Evolutionary conservation across 2,113 vertebrate genomes (phyloP).

Genomic region (Poecilia latipinna): DNA sequence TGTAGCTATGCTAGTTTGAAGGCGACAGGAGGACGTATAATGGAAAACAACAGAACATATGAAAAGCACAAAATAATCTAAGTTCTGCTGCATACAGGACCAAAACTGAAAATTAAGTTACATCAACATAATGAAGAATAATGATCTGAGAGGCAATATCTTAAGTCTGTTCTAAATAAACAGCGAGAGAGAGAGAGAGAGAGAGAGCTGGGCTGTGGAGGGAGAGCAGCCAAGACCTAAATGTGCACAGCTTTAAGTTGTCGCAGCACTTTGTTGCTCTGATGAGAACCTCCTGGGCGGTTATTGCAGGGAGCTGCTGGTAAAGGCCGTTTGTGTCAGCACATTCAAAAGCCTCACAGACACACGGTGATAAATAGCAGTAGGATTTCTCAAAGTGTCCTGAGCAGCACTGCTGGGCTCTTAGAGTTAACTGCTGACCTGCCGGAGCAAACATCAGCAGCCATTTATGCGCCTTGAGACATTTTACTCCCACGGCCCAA

Average conservation of each 20-base stretch:
- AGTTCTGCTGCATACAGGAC: not conserved
- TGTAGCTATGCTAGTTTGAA: no score
- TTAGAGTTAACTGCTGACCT: slow-evolving; percentile 58
- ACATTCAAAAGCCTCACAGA: slow-evolving; percentile 20
- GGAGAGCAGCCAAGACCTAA: slow-evolving; percentile 33
- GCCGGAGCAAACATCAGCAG: slow-evolving; percentile 35
- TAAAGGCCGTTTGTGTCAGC: slow-evolving; percentile 35
- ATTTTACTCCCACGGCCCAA: slow-evolving; percentile 5
- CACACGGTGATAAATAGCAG: slow-evolving; percentile 2
- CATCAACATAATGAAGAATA: slow-evolving; percentile 14
- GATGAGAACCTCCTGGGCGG: slow-evolving; percentile 41
- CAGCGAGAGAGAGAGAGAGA: not conserved
- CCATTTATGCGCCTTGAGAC: slow-evolving; percentile 18
- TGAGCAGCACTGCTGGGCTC: slow-evolving; percentile 26
- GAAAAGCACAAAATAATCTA: not conserved
- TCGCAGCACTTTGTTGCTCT: slow-evolving; percentile 13
- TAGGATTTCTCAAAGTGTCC: slow-evolving; percentile 33
- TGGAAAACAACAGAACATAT: not conserved
- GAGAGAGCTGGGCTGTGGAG: slow-evolving; percentile 16
- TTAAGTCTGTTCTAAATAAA: slow-evolving; percentile 31
- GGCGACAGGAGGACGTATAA: not conserved
- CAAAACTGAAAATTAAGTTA: slow-evolving; percentile 19
- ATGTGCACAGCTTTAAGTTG: slow-evolving; percentile 25
- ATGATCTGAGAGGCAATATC: slow-evolving; percentile 14
- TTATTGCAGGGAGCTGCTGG: slow-evolving; percentile 22